These are phyloP conservation scores for Promerops cafer DNA, from an alignment of 2,113 vertebrate genomes.

Conservation along the genomic window DNA sequence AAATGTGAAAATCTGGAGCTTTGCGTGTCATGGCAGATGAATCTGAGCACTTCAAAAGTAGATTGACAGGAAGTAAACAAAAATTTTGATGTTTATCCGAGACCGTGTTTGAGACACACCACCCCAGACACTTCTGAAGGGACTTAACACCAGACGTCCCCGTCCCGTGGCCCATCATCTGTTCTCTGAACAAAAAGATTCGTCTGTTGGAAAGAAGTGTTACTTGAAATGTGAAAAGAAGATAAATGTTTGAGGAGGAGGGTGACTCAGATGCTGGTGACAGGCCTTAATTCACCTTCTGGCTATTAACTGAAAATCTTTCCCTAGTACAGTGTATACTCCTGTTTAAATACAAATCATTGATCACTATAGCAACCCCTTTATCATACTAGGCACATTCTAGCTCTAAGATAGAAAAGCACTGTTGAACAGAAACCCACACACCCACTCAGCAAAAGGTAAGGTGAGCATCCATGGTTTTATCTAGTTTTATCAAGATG, in stretches of 20 bases:
- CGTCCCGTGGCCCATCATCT: background rate
- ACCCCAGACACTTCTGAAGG: background rate
- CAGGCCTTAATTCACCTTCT: constrained; percentile 65
- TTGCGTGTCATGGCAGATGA: background rate
- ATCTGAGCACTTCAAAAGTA: background rate
- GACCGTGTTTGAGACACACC: background rate
- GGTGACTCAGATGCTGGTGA: constrained; percentile 66
- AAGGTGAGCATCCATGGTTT: background rate
- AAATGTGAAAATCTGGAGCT: background rate
- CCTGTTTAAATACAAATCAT: constrained; percentile 75
- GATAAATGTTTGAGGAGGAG: constrained; percentile 60
- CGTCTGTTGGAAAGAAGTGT: background rate
- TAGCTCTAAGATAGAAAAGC: constrained; percentile 52
- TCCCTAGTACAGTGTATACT: constrained; percentile 70
- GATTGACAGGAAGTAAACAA: background rate
- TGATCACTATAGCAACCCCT: constrained; percentile 75
- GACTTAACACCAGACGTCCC: background rate
- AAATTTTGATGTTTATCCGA: background rate
- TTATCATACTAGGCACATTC: constrained; percentile 65
- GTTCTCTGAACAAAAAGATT: background rate
- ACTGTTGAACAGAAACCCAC: constrained; percentile 65
- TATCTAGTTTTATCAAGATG: background rate
- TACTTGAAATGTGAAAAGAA: constrained; percentile 32
- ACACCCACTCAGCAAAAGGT: constrained; percentile 33
- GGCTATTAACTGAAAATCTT: constrained; percentile 65